phyloP scores from a whole-genome alignment of 2,888 invertebrate genomes.

The Agrochola lychnidis region DNA sequence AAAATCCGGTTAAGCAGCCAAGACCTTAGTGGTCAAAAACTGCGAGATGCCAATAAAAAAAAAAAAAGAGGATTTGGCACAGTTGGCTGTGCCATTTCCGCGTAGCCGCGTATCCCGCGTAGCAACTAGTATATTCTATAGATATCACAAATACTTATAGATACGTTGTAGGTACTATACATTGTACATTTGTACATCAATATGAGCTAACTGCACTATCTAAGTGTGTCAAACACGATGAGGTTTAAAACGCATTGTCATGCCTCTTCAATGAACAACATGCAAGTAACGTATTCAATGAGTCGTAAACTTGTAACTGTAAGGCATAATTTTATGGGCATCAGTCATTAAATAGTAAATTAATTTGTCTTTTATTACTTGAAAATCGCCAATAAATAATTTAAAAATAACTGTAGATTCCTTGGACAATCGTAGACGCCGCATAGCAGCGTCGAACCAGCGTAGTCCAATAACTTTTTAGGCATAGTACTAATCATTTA shows the following conservation, averaged over 20 bases:
- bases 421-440: background rate
- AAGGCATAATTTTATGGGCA: slow-evolving; percentile 3
- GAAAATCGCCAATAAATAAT: background rate
- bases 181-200: background rate
- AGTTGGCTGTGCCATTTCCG: background rate
- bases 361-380: background rate
- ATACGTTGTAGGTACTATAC: background rate
- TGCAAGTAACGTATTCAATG: slow-evolving; percentile 6
- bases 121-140: background rate
- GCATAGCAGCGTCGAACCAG: background rate
- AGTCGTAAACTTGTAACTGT: slow-evolving; percentile 28
- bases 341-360: background rate
- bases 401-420: background rate
- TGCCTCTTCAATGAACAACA: background rate
- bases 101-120: background rate
- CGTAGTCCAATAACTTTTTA: background rate
- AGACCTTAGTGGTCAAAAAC: no score
- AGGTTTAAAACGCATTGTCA: slow-evolving; percentile 17
- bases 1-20: no score
- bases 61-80: no score
- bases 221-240: slow-evolving; percentile 35
- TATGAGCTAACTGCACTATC: slow-evolving; percentile 33
- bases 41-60: no score
- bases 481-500: background rate
- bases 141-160: background rate